Conservation (phyloP, 2,797 vertebrate species). For the Podarcis siculus region DNA sequence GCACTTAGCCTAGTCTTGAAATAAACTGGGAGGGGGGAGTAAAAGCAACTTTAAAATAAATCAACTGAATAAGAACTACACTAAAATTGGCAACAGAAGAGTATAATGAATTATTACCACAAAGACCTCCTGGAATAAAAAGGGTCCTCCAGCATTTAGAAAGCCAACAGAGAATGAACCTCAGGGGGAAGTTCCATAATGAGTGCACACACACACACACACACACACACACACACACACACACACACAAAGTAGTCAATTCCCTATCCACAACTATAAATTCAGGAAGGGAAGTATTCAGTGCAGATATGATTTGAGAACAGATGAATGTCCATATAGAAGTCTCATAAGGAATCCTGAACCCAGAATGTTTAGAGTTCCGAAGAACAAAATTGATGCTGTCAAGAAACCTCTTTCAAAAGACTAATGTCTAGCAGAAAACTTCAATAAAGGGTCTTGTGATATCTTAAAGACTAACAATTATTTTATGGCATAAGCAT, state of each 20-base stretch:
- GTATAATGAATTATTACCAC: background rate
- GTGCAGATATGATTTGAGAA: background rate
- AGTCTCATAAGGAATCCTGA: background rate
- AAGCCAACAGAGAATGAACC: background rate
- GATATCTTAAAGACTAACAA: too few species aligned
- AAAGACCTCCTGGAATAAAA: background rate
- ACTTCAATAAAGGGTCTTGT: too few species aligned
- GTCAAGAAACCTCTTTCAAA: too few species aligned
- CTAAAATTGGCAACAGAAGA: background rate
- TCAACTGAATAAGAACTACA: background rate
- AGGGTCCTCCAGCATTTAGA: background rate
- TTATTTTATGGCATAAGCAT: too few species aligned
- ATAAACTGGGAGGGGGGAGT: background rate
- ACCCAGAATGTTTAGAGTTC: background rate
- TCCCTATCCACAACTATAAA: background rate
- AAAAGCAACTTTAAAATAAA: background rate
- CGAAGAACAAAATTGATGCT: background rate
- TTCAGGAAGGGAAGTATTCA: too few species aligned
- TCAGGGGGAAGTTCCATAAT: background rate
- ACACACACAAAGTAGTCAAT: too few species aligned
- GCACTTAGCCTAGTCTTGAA: background rate
- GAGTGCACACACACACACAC: too few species aligned
- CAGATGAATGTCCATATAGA: background rate
- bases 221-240: too few species aligned
- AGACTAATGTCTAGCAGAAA: too few species aligned